A percentile compares a stretch with the other conserved stretches of the same genome.
Evolutionary conservation across 2,888 invertebrate genomes (phyloP).

Genomic region (Pristionchus japonicus): DNA sequence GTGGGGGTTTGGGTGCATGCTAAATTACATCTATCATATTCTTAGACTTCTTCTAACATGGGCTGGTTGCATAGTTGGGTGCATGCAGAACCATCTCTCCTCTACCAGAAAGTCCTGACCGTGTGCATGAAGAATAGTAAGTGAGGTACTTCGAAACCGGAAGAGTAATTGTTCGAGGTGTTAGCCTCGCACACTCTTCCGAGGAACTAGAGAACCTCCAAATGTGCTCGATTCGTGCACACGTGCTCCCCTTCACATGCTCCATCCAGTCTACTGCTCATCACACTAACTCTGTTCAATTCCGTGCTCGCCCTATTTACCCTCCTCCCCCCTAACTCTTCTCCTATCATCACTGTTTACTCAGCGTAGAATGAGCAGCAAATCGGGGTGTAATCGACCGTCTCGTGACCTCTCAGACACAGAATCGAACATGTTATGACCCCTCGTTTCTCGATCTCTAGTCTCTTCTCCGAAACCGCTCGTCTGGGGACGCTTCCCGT

Average conservation of each 20-base stretch:
- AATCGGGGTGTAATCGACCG: background rate
- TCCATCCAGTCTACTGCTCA: constrained; percentile 17
- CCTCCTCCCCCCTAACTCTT: background rate
- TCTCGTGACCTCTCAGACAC: background rate
- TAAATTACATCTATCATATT: too few species aligned
- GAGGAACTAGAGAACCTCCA: background rate
- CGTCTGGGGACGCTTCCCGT: background rate
- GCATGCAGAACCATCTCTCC: too few species aligned
- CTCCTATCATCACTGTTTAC: background rate
- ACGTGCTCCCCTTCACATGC: background rate
- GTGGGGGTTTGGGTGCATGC: background rate
- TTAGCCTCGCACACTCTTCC: too few species aligned
- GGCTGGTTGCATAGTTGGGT: too few species aligned
- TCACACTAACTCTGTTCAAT: background rate
- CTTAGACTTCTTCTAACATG: too few species aligned
- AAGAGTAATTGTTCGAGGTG: too few species aligned
- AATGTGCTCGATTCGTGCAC: background rate
- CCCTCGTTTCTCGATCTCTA: background rate
- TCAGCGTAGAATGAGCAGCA: background rate
- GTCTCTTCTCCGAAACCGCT: background rate
- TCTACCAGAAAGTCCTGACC: too few species aligned
- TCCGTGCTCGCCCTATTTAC: constrained; percentile 5
- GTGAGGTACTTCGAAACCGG: too few species aligned
- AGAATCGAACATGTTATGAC: background rate
- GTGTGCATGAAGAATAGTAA: too few species aligned